phyloP scores from a whole-genome alignment of 2,888 invertebrate species.

The Tachystola acroxantha region DNA sequence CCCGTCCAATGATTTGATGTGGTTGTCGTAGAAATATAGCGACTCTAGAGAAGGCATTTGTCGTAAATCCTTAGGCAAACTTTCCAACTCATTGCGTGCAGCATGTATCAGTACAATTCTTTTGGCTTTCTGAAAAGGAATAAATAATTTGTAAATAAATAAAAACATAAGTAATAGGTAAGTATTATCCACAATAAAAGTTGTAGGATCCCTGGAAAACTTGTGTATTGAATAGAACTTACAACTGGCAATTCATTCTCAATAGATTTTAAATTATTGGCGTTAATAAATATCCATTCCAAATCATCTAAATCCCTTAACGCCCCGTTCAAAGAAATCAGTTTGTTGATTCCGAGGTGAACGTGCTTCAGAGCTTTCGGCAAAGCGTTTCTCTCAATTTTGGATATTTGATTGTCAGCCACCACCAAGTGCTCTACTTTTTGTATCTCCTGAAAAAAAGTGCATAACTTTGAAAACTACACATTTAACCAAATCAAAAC shows the following conservation, averaged over 20 bases:
- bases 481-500: too few relatives aligned
- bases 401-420: constrained; percentile 86
- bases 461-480: too few relatives aligned
- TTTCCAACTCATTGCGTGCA: constrained; percentile 84
- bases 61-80: constrained; percentile 84
- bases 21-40: constrained; percentile 85
- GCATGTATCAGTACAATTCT: constrained; percentile 85
- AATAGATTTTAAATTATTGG: constrained; percentile 84
- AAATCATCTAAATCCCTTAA: constrained; percentile 84
- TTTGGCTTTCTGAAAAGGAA: constrained; percentile 69
- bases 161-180: too few relatives aligned
- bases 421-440: constrained; percentile 84
- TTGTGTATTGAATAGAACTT: too few relatives aligned
- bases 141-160: too few relatives aligned
- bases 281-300: constrained; percentile 88
- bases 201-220: too few relatives aligned
- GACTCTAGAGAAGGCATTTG: constrained; percentile 83
- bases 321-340: constrained; percentile 86
- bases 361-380: constrained; percentile 83
- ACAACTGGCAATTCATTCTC: constrained; percentile 87
- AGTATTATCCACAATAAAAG: neutral
- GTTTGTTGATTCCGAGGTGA: constrained; percentile 86
- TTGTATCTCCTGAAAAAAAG: constrained; percentile 56
- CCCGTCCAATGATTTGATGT: constrained; percentile 83
- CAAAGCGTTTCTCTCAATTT: constrained; percentile 84